These are phyloP conservation scores for Micrasema minimum DNA, from an alignment of 1,140 invertebrate genomes.

Conservation along the genomic window DNA sequence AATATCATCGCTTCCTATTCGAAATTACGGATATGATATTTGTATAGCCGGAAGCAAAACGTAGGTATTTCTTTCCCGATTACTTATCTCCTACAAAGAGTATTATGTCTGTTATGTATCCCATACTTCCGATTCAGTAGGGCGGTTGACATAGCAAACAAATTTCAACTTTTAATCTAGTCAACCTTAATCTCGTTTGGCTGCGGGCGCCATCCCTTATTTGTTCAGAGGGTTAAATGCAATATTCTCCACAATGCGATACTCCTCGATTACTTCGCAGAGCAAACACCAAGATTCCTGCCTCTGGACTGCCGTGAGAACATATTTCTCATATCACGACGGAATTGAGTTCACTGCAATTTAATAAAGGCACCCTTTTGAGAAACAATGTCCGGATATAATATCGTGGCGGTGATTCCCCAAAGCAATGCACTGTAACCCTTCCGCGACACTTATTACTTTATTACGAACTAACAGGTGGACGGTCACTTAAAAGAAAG, in stretches of 20 bases:
- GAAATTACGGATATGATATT: too few species aligned
- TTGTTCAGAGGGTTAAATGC: slow-evolving; percentile 53
- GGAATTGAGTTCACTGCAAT: slow-evolving; percentile 26
- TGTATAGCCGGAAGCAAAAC: neutral
- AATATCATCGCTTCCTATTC: too few species aligned
- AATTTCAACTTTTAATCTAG: slow-evolving; percentile 54
- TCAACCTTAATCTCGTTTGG: slow-evolving; percentile 52
- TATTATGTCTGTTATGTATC: slow-evolving; percentile 12
- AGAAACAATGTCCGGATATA: slow-evolving; percentile 11
- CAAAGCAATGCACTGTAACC: neutral
- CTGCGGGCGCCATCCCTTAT: slow-evolving; percentile 49
- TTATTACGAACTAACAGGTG: too few species aligned
- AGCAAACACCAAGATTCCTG: slow-evolving; percentile 40
- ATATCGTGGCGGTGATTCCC: neutral
- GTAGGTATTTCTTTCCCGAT: neutral
- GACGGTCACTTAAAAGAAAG: too few species aligned
- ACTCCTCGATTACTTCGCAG: slow-evolving; percentile 48
- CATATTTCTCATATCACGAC: slow-evolving; percentile 34
- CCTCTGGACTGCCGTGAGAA: slow-evolving; percentile 18
- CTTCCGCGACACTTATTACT: too few species aligned
- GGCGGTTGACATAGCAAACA: slow-evolving; percentile 46
- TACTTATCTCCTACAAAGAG: slow-evolving; percentile 2
- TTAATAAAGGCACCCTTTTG: slow-evolving; percentile 28
- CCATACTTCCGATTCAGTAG: slow-evolving; percentile 22
- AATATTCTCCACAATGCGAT: slow-evolving; percentile 51